phyloP scores from a whole-genome alignment of 2,797 vertebrate species.

The Ceryle rudis region DNA sequence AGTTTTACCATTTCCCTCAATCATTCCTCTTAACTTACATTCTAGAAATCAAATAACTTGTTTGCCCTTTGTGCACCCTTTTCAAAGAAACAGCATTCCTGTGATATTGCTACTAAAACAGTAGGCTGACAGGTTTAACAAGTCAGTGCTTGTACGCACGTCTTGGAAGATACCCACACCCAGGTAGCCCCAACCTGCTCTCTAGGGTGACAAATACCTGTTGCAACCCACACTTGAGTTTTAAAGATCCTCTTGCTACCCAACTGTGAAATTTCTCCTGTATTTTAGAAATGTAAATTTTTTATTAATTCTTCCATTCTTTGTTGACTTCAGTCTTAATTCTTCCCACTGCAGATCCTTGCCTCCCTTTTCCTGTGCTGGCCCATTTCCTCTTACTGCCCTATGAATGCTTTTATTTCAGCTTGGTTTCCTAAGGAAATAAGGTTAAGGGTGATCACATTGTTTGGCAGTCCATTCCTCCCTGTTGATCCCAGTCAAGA shows the following conservation, averaged over 20 bases:
- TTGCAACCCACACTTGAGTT: conserved; percentile 34
- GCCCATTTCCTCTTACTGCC: not conserved
- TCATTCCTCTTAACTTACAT: not conserved
- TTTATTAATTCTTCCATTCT: not conserved
- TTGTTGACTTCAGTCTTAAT: not conserved
- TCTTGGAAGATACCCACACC: conserved; percentile 58
- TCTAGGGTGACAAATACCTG: conserved; percentile 50
- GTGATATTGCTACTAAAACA: conserved; percentile 56
- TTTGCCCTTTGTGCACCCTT: conserved; percentile 48
- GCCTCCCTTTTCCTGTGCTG: conserved; percentile 8
- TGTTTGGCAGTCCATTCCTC: not conserved
- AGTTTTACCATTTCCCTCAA: conserved; percentile 20
- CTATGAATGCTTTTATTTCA: not conserved
- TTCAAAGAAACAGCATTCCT: conserved; percentile 48
- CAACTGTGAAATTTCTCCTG: not conserved
- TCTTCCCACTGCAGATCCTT: not conserved
- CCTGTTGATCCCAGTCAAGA: not conserved
- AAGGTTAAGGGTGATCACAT: not conserved
- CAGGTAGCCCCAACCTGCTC: conserved; percentile 58
- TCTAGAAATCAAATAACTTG: conserved; percentile 29
- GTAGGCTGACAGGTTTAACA: conserved; percentile 59
- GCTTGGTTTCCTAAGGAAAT: conserved; percentile 31
- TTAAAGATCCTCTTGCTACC: not conserved
- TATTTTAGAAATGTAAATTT: not conserved
- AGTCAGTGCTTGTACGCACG: conserved; percentile 15